These are phyloP conservation scores for Hippopotamus amphibius DNA, from an alignment of 2,113 vertebrate genomes.

Conservation along the genomic window DNA sequence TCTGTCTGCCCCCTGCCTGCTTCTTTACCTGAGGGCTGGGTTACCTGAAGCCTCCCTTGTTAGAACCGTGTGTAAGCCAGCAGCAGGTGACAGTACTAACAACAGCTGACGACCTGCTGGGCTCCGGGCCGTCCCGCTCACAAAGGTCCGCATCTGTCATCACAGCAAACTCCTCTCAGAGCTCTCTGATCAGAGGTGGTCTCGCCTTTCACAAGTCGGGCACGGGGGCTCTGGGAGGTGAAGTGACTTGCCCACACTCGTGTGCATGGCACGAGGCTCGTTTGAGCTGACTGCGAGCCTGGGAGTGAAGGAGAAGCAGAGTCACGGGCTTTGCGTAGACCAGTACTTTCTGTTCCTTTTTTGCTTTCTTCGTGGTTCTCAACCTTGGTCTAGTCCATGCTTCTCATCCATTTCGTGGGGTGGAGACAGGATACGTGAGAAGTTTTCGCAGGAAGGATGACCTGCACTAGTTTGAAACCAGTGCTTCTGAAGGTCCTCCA, in stretches of 20 bases:
- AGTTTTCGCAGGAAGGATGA: background rate
- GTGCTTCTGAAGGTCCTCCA: rapidly evolving
- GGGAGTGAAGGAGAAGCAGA: background rate
- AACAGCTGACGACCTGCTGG: rapidly evolving
- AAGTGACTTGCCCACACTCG: rapidly evolving
- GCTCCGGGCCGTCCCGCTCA: background rate
- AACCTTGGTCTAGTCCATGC: no score
- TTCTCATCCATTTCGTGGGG: no score
- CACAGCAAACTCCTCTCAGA: rapidly evolving
- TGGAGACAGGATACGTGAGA: background rate
- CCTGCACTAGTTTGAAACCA: rapidly evolving
- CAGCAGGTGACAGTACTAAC: rapidly evolving
- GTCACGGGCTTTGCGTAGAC: rapidly evolving
- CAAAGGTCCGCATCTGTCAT: rapidly evolving
- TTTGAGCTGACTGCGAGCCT: rapidly evolving
- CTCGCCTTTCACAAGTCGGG: background rate
- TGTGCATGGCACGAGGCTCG: background rate
- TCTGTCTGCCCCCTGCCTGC: background rate
- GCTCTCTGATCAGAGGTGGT: background rate
- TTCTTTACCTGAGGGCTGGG: rapidly evolving
- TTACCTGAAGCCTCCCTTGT: rapidly evolving
- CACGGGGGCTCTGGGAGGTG: background rate
- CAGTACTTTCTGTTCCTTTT: rapidly evolving
- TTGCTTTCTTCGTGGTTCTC: no score
- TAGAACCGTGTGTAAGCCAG: background rate